Percentiles rank a stretch among this genome's conserved stretches.
Conservation (phyloP, 30 jellyfish, hydroid and myxozoan species). For the Aurelia aurita region DNA sequence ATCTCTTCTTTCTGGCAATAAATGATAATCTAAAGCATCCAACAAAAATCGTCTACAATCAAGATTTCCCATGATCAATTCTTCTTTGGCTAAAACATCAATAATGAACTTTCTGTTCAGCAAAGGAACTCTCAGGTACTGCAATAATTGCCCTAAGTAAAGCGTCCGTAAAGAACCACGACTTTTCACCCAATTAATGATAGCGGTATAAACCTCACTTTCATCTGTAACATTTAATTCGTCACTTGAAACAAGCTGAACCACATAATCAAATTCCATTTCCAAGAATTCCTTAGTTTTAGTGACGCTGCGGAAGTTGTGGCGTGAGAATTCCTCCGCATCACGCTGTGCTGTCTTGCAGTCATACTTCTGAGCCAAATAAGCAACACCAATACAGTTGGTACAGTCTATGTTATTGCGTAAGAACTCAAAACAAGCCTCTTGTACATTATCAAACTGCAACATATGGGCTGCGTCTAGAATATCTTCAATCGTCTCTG, state of each 20-base stretch:
- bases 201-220: slow-evolving; percentile 85
- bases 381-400: slow-evolving; percentile 80
- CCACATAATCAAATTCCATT: slow-evolving; percentile 60
- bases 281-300: slow-evolving; percentile 61
- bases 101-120: slow-evolving; percentile 82
- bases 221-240: slow-evolving; percentile 79
- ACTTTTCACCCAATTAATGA: slow-evolving; percentile 73
- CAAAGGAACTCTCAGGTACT: slow-evolving; percentile 69
- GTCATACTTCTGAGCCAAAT: slow-evolving; percentile 80
- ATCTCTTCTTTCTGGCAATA: slow-evolving; percentile 87
- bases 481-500: slow-evolving; percentile 61
- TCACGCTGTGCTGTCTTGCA: slow-evolving; percentile 65
- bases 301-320: slow-evolving; percentile 75
- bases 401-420: slow-evolving; percentile 65
- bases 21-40: slow-evolving; percentile 77
- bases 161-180: slow-evolving; percentile 15
- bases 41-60: slow-evolving; percentile 76
- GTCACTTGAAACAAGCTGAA: slow-evolving; percentile 68
- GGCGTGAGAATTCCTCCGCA: slow-evolving; percentile 70
- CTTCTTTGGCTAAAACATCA: slow-evolving; percentile 80
- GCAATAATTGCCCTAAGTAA: slow-evolving; percentile 60
- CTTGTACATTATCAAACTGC: slow-evolving; percentile 81
- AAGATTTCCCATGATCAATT: slow-evolving; percentile 64
- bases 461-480: slow-evolving; percentile 90
- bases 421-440: slow-evolving; percentile 77